Evolutionary conservation across 2,888 invertebrate genomes (phyloP).

Genomic region (Meiosimyza decipiens): DNA sequence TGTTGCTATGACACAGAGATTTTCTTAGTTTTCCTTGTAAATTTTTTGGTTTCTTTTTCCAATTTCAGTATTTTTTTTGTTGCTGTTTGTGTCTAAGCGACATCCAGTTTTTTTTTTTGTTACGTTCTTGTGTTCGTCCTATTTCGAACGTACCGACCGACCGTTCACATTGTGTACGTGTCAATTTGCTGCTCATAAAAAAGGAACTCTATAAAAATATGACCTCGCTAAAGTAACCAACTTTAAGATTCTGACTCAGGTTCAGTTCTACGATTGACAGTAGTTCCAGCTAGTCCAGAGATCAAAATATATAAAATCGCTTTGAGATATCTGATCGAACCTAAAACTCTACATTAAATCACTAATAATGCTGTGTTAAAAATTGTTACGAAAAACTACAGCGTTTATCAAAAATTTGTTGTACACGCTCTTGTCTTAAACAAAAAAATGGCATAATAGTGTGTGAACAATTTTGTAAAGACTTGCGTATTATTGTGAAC

Average conservation of each 20-base stretch:
- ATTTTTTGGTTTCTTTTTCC: background rate
- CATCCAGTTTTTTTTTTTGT: background rate
- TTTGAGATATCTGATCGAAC: too few species aligned
- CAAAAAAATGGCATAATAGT: too few species aligned
- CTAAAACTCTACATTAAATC: too few species aligned
- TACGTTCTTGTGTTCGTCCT: conserved; percentile 5
- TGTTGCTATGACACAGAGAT: conserved; percentile 30
- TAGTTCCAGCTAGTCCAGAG: too few species aligned
- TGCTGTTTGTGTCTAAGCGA: background rate
- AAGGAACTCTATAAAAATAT: conserved; percentile 29
- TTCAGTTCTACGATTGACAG: background rate
- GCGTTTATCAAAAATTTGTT: too few species aligned
- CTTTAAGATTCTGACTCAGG: background rate
- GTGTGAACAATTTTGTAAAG: too few species aligned
- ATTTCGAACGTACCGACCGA: too few species aligned
- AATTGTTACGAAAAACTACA: too few species aligned
- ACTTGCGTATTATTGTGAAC: too few species aligned
- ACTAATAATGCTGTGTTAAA: too few species aligned
- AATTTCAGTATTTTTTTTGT: background rate
- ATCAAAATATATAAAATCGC: too few species aligned
- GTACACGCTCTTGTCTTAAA: too few species aligned
- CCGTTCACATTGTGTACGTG: conserved; percentile 2
- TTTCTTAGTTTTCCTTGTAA: background rate
- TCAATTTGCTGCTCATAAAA: conserved; percentile 27
- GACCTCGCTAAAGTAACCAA: conserved; percentile 13